Base-by-base conservation (phyloP, 2,113 vertebrate species). In the Cacatua alba region DNA sequence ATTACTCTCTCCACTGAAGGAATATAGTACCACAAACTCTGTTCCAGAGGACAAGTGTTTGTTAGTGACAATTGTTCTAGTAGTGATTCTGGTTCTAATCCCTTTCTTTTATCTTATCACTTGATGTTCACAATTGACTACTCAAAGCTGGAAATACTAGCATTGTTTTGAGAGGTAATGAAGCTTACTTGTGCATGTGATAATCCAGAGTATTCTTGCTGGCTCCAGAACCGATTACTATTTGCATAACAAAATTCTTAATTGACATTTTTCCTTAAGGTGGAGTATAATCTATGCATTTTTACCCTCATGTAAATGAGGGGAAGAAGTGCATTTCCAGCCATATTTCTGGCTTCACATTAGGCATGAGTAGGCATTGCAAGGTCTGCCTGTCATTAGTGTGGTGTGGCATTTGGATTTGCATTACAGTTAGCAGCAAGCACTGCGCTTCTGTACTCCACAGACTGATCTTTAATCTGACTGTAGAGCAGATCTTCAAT, bases 241-340 rank as follows among this genome's bases (percentile, higher is more conserved):
- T 86, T 79, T 94, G 44, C 77, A 86, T 69, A 79, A 90, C 70
- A 62, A 79, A 48, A 79, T 71, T 63, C 33, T 76, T 94, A 80
- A 83, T 48, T 44, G 60, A 37, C 2, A 1, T 44, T 83, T 86
- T 70, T 76, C 41, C 67, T 62, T 83, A 43, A 67, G 26, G 26
- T 44, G 65, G 49, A 48, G 24, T 9, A 35, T 16, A 31, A 49
- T 39, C 33, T 49, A 9, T 51, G 49, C 9, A 11, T 41, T 79
- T 82, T 83, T 35, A 25, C 9, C 29, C 11, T 19, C 13, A 0
- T 21, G 37, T 63, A 59, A 77, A 67, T 0, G 10, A 77, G 52
- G 17, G 41, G 64, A 82, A 82, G 35, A 44, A 82, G 21, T 17
- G 9, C 19, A 10, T 86, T 52, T 92, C 65, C 39, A 93, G 26